Base-by-base conservation (phyloP, 2,888 invertebrate genomes). In the Leuctra nigra region DNA sequence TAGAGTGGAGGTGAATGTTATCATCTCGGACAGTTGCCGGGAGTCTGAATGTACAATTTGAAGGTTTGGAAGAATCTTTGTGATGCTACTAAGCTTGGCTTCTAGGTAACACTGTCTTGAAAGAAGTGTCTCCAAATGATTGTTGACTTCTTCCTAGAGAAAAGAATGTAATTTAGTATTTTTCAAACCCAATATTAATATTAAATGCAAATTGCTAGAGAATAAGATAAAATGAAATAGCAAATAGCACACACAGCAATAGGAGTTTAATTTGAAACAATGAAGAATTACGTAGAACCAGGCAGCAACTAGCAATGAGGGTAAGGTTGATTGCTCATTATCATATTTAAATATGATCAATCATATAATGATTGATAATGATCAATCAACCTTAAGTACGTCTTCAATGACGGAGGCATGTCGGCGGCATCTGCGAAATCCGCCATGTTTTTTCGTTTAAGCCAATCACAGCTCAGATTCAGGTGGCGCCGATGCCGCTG, bases 1-100 rank as follows among this genome's bases (percentile, higher is more conserved):
- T 50, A 96, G 76, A 23, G 82, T 79, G 4, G 95, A 92, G 1
- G 97, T 95, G 67, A 85, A 84, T 29, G 84, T 80, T 29, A 98
- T 91, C 79, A 93, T 93, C 58, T 81, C 81, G 2, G 87, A 83
- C 25, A 99, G 80, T 63, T 87, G 84, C 62, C 86, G 83, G 1
- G 93, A 84, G 70, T 93, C 92, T 1, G 77, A 75, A 68, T 85
- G 84, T 13, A 93, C 82, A 20, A 85, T 75, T 63, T 83, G 82
- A n/a, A 96, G 76, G 66, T 86, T 87, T 1, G 87, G 84, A 69
- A 93, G 77, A 13, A 90, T 84, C 70, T 87, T 87, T 54, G 87
- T 83, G n/a, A 94, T 80, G 1, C 83, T 79, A 59, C 83, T 81
- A 64, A 95, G 80, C 68, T 90, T 90, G 13, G 86, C 82, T 68